Conservation (phyloP, 2,797 vertebrate species). For the Botia almorhae region DNA sequence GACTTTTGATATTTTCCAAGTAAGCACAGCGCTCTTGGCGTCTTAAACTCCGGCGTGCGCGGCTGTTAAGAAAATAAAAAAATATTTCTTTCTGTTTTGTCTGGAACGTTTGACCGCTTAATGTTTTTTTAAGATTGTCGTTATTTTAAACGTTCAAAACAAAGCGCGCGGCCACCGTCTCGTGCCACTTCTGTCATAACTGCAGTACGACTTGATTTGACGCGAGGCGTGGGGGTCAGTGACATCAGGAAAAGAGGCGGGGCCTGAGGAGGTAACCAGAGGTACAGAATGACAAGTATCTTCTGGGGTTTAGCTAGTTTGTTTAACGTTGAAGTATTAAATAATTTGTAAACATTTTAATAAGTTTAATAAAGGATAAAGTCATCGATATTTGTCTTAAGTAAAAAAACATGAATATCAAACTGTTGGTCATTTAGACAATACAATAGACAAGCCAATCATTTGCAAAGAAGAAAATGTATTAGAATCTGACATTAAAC, state of each 20-base stretch:
- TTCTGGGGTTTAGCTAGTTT: neutral
- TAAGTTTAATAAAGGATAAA: too few relatives aligned
- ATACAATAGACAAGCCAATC: too few relatives aligned
- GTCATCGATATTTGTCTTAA: too few relatives aligned
- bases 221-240: conserved; percentile 67
- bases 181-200: conserved; percentile 58
- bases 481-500: neutral
- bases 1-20: conserved; percentile 1
- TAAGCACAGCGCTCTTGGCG: conserved; percentile 8
- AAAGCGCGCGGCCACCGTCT: conserved; percentile 12
- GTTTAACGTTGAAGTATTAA: neutral
- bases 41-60: neutral
- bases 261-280: neutral
- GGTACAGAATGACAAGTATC: neutral
- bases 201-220: conserved; percentile 53
- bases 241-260: conserved; percentile 65
- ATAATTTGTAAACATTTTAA: too few relatives aligned
- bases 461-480: neutral
- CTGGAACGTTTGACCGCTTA: neutral
- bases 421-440: too few relatives aligned
- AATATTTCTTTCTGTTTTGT: too few relatives aligned
- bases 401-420: too few relatives aligned
- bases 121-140: neutral
- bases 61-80: neutral
- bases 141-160: conserved; percentile 15